A percentile compares a stretch with the other conserved stretches of the same genome.
Conservation (phyloP, 2,888 invertebrate species). For the Ernsta delagoae region DNA sequence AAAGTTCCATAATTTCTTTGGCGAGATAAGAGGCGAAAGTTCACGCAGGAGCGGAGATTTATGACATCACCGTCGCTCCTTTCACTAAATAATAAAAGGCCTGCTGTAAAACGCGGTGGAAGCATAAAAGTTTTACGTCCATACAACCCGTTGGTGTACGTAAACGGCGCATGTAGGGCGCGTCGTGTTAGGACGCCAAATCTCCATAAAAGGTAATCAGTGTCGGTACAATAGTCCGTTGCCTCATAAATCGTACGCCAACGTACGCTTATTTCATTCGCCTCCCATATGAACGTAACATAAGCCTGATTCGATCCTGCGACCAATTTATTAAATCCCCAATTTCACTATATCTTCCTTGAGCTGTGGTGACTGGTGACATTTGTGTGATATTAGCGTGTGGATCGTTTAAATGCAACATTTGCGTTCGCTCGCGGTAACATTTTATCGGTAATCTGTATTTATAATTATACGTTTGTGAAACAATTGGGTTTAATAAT, state of each 20-base stretch:
- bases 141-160: conserved; percentile 80
- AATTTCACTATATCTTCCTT: conserved; percentile 38
- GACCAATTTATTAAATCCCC: conserved; percentile 38
- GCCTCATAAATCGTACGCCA: conserved; percentile 70
- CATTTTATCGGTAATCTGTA: not conserved
- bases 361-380: conserved; percentile 34
- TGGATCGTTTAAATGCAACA: conserved; percentile 14
- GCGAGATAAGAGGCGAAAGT: conserved; percentile 84
- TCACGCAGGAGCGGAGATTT: conserved; percentile 84
- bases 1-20: conserved; percentile 84
- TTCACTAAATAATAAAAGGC: conserved; percentile 85
- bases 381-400: conserved; percentile 30
- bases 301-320: conserved; percentile 36
- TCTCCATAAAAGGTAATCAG: conserved; percentile 82
- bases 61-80: conserved; percentile 83
- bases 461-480: not conserved
- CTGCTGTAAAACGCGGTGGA: conserved; percentile 81
- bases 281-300: conserved; percentile 37
- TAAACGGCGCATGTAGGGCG: conserved; percentile 68
- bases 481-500: too few species aligned
- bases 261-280: conserved; percentile 56
- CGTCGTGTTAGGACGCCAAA: conserved; percentile 70
- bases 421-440: conserved; percentile 18
- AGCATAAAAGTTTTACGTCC: conserved; percentile 83
- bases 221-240: conserved; percentile 72